Evolutionary conservation across 1,140 invertebrate species (phyloP), one percentile per base, ranked within the genome.

Genomic region (Trigoniulus corallinus): DNA sequence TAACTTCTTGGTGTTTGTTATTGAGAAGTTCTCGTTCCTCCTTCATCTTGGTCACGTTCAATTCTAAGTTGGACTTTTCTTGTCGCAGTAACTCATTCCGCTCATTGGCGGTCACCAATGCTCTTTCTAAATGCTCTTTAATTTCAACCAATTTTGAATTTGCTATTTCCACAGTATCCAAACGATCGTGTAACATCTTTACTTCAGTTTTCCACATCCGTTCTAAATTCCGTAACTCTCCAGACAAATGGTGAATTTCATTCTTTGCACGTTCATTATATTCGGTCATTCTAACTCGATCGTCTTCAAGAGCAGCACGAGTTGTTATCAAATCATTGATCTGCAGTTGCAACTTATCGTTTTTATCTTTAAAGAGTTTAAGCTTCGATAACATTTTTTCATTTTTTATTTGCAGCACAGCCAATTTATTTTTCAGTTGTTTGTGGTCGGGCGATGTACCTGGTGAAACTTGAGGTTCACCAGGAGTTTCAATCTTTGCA

Each of bases 351-450:
- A 63, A 54, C 25, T 58, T 57, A 24, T 65, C 61, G 58, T 62
- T 64, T 46, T 62, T 64, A 39, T 61, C 58, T 54, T 67, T 67
- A 48, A 67, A 65, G 7, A 55, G 51, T 53, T 65, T 65, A 27
- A 65, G 45, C 44, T 65, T 67, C 7, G 57, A 49, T 22, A 65
- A 52, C 61, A 67, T 62, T 46, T 67, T 65, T 45, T 62, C 62
- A 53, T 58, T 58, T 48, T 65, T 67, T 21, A 59, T 53, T 53
- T 64, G 58, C 12, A 52, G 47, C 20, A 57, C 53, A 22, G 58
- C 54, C 13, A 61, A 29, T 29, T 54, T 57, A 23, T 56, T 54
- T 23, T 57, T 61, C 10, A 25, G 54, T 42, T 49, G 56, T 7
- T 42, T 15, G 21, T 20, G 23, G 3, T 47, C 40, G 13, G 12